Evolutionary conservation across 2,113 vertebrate species (phyloP).

Genomic region (Pionites leucogaster): DNA sequence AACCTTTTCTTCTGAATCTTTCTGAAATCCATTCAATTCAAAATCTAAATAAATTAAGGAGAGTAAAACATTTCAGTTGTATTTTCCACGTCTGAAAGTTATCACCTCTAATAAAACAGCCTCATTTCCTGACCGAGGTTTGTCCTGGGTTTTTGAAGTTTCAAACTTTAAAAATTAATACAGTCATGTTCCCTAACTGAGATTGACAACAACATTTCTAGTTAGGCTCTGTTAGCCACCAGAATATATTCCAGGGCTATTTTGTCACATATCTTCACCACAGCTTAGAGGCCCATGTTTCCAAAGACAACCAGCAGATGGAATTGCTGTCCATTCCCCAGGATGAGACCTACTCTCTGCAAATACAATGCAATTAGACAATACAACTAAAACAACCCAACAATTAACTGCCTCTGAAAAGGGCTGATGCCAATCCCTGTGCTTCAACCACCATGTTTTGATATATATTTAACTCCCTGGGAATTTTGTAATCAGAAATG

Average conservation of each 20-base stretch:
- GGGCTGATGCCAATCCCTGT: neutral
- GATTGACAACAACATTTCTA: neutral
- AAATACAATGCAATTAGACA: neutral
- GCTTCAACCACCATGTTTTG: neutral
- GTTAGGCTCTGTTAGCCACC: neutral
- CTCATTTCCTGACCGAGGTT: neutral
- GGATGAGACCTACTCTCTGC: neutral
- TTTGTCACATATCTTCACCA: neutral
- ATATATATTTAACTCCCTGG: neutral
- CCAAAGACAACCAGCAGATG: neutral
- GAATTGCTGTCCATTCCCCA: neutral
- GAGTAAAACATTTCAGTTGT: constrained; percentile 4
- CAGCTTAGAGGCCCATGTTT: neutral
- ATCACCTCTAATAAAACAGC: neutral
- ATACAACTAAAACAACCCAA: neutral
- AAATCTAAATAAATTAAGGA: constrained; percentile 44
- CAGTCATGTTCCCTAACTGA: neutral
- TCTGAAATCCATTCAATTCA: constrained; percentile 36
- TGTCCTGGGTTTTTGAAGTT: neutral
- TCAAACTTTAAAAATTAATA: neutral
- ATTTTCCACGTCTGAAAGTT: neutral
- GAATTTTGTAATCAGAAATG: neutral
- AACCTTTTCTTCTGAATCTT: constrained; percentile 56
- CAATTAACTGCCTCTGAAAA: neutral
- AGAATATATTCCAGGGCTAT: neutral